Evolutionary conservation across 2,888 invertebrate species (phyloP), one percentile per base, ranked within the genome.

Genomic region (Diaperis boleti): DNA sequence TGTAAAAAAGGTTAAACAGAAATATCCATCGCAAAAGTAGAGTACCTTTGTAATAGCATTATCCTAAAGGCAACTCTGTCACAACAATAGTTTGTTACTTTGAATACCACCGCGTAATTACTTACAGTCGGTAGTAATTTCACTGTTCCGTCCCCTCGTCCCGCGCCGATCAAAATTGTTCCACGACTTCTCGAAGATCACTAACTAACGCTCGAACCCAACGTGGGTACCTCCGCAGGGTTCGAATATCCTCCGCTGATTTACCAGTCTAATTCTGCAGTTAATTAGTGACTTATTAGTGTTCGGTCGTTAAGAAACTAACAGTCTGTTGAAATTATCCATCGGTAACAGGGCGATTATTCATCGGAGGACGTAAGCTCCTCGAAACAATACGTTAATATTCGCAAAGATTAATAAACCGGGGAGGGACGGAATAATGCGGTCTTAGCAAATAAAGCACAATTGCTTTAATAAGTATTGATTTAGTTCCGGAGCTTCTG

Each of bases 401-500:
- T 54, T 42, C 42, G 17, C 42, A 10, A 14, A 39, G 52, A 52
- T 52, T 52, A 52, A 52, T 52, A 52, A 39, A 52, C 56, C 35
- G 35, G 11, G 44, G 22, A 56, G 45, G 56, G 44, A 44, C 35
- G 26, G 56, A 56, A 35, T 56, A 56, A 56, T 45, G 56, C 45
- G 44, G 49, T 47, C 41, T 59, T 59, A 41, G 41, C 49, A 59
- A 59, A 59, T 59, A 59, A 49, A 59, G 49, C 59, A 49, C 49
- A 41, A 59, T 49, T 59, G 59, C 59, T 59, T 59, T 59, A 59
- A 41, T 57, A 57, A 57, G 49, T 49, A 59, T 59, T 18, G 59
- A 59, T 59, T 49, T 29, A 35, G 35, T 56, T 56, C 44, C 56
- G 56, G 55, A 33, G 29, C 37, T 45, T 17, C 39, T 33, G 56